Percentiles rank a stretch among this genome's conserved stretches.
These are phyloP conservation scores for Abramis brama DNA, from an alignment of 2,113 vertebrate species.

Conservation along the genomic window DNA sequence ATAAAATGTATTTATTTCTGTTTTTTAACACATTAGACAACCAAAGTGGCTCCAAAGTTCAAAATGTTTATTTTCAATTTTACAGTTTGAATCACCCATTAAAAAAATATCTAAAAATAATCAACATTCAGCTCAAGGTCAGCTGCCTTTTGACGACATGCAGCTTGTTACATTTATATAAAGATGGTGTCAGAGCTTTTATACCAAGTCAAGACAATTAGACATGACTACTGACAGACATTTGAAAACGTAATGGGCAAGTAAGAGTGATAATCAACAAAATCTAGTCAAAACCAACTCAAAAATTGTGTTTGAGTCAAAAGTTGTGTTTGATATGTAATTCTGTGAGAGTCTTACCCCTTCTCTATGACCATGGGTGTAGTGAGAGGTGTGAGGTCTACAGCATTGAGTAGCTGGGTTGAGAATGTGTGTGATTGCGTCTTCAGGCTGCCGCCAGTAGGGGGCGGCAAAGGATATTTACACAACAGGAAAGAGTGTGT, in stretches of 20 bases:
- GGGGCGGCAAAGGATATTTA: constrained; percentile 86
- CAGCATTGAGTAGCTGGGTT: constrained; percentile 88
- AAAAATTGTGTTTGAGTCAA: neutral
- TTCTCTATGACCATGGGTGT: constrained; percentile 98
- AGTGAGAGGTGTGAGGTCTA: constrained; percentile 88
- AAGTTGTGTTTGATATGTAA: neutral
- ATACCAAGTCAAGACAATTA: neutral
- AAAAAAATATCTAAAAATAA: neutral
- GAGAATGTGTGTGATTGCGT: constrained; percentile 91
- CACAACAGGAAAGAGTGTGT: constrained; percentile 78
- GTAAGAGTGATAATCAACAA: neutral
- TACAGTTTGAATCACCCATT: neutral
- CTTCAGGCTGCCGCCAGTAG: constrained; percentile 78
- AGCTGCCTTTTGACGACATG: neutral
- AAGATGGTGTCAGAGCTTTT: neutral
- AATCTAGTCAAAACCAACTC: neutral
- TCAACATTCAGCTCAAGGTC: constrained; percentile 13
- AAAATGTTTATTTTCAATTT: neutral
- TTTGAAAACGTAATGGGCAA: neutral
- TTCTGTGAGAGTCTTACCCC: constrained; percentile 76
- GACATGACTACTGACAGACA: neutral
- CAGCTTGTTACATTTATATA: neutral
- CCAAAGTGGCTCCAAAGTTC: neutral
- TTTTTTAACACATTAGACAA: neutral
- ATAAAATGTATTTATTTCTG: neutral